Evolutionary conservation across 64 coral and sea anemone genomes (phyloP), one percentile per base, ranked within the genome.

Genomic region (Trachythela sp.): DNA sequence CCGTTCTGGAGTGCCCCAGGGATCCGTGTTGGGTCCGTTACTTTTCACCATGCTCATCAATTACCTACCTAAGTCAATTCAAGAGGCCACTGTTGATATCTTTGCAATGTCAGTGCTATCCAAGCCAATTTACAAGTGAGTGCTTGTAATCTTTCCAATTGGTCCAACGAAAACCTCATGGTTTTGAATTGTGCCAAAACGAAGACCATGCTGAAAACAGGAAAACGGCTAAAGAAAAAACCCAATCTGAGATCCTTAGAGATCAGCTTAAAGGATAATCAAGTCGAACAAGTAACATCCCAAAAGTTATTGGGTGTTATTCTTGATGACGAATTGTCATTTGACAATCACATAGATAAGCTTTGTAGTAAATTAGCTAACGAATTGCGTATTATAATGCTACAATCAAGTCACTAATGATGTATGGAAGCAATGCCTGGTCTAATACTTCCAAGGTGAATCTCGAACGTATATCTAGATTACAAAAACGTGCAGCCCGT

Each of bases 401-500:
- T 15, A 35, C 36, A 6, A 35, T 77, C 26, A 77, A 77, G 36
- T 38, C 71, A 35, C 36, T 77, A 38, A 77, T 77, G 71, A 77
- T 35, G 29, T 77, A 77, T 38, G 71, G 30, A 35, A 77, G 71
- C 36, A 38, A 35, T 13, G 7, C 29, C 30, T 77, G 71, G 71
- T 38, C 29, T n/a, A 77, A 32, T 32, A 35, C 30, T 27, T 77
- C 71, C 71, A 77, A 77, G 36, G 30, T 5, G 36, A 77, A 77
- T 77, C 71, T 77, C 30, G 32, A 38, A 77, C 9, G 36, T 22
- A 26, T 77, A 38, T 77, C 36, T 38, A 32, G 8, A 9, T 35
- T 91, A 34, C 88, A 94, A 54, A 90, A 90, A 70, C 84, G 92
- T 39, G 88, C 85, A 17, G 88, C 88, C 29, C 39, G 88, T 26